Evolutionary conservation across 2,888 invertebrate genomes (phyloP), one percentile per base, ranked within the genome.

Genomic region (Ornithoptera priamus): DNA sequence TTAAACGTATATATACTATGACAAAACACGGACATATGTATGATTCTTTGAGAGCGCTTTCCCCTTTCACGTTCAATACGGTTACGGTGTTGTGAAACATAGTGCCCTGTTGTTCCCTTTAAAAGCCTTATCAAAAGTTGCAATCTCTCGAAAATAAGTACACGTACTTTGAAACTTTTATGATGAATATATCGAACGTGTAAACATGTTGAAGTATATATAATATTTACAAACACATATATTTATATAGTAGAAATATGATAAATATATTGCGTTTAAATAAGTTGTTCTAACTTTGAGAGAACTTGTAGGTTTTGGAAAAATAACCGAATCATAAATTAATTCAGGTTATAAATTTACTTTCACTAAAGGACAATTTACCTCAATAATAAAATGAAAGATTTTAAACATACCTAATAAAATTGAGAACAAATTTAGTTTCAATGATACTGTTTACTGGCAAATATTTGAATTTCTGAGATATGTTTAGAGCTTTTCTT

Each of bases 31-130:
- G 1, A 22, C 57, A 57, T 58, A 58, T n/a, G n/a, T 24, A 58
- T 58, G 57, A 3, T 58, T 58, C 24, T 58, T 24, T 24, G 57
- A 20, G 22, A 58, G 57, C 57, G 20, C 22, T 22, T n/a, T 24
- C 30, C 63, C 63, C 50, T 63, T 63, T 63, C 62, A 67, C 24
- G n/a, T 57, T 57, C 67, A 62, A 68, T 68, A 62, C 57, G 62
- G 39, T 58, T 68, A 62, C 67, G 62, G 62, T 68, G 62, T 62
- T 68, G 67, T 57, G 46, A 42, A 46, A 56, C 62, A 62, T 58
- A 68, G 67, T 62, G 62, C 67, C 57, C 62, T 17, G 67, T 42
- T 24, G 62, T 68, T 62, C 62, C 62, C 62, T 68, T 68, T 68
- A 56, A 68, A 68, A 62, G 67, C 57, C 57, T 62, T 58, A 39